phyloP scores from a whole-genome alignment of 2,113 vertebrate genomes.

The Phasianus colchicus region DNA sequence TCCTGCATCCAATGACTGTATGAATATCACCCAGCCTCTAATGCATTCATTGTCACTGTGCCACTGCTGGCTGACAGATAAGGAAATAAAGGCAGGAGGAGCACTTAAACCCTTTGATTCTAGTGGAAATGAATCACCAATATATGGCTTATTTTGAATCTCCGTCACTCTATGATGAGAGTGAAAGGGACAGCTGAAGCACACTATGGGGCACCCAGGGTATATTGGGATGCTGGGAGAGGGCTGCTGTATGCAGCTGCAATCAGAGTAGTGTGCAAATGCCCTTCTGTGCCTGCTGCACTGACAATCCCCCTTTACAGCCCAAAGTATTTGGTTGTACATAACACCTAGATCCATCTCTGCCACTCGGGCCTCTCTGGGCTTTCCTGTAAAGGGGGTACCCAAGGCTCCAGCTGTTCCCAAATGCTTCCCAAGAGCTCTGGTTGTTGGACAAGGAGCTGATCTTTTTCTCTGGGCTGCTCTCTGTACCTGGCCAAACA shows the following conservation, averaged over 20 bases:
- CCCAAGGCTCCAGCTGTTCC: neutral
- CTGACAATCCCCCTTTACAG: neutral
- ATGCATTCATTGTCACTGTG: neutral
- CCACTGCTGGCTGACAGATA: neutral
- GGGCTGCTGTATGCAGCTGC: accelerated
- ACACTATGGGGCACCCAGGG: accelerated
- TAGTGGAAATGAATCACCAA: neutral
- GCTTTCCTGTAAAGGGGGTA: neutral
- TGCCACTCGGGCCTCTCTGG: accelerated
- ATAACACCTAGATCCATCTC: neutral
- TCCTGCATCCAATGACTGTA: neutral
- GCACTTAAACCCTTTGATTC: neutral
- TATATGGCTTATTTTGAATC: neutral
- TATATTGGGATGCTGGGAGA: neutral
- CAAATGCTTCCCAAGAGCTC: neutral
- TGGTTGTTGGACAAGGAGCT: neutral
- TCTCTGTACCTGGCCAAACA: neutral
- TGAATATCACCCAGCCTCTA: neutral
- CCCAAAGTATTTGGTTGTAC: neutral
- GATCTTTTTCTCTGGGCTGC: neutral
- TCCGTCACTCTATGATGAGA: neutral
- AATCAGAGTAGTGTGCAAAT: neutral
- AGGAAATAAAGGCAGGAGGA: neutral
- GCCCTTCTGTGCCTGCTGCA: accelerated
- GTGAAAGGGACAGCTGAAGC: neutral